A percentile compares a stretch with the other conserved stretches of the same genome.
These are phyloP conservation scores for Silurus lanzhouensis DNA, from an alignment of 2,797 vertebrate species.

Conservation along the genomic window DNA sequence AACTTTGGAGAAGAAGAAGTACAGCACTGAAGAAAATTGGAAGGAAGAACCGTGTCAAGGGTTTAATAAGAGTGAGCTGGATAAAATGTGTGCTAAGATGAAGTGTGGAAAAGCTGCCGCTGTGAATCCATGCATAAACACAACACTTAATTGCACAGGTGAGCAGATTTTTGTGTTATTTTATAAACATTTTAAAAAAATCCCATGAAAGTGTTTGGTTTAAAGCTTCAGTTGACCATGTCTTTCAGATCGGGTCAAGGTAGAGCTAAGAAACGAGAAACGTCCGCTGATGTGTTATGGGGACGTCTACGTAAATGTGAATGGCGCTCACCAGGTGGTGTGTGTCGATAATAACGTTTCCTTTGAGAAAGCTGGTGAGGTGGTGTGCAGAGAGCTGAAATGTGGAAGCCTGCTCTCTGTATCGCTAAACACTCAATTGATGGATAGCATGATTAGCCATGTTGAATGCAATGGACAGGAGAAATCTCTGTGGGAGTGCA, in stretches of 20 bases:
- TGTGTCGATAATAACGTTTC: fast-evolving
- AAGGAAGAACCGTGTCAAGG: not conserved
- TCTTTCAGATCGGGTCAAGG: conserved; percentile 27
- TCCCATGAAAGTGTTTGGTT: too few species aligned
- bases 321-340: fast-evolving
- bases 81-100: conserved; percentile 50
- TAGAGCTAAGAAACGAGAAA: not conserved
- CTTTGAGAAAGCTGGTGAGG: fast-evolving
- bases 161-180: not conserved
- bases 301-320: conserved; percentile 18
- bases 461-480: conserved; percentile 56
- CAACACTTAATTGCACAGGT: conserved; percentile 10
- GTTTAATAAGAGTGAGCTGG: not conserved
- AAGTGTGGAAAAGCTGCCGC: conserved; percentile 41
- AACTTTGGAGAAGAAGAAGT: not conserved
- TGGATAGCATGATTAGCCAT: conserved; percentile 37
- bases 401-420: conserved; percentile 50
- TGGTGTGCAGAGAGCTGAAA: conserved; percentile 63
- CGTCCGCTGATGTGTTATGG: conserved; percentile 52
- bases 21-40: fast-evolving
- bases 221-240: not conserved
- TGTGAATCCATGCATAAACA: fast-evolving
- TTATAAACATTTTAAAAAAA: too few species aligned
- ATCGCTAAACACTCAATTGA: fast-evolving
- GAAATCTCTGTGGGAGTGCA: conserved; percentile 68